phyloP scores from a whole-genome alignment of 2,113 vertebrate species.

The Coptodon rendalli region DNA sequence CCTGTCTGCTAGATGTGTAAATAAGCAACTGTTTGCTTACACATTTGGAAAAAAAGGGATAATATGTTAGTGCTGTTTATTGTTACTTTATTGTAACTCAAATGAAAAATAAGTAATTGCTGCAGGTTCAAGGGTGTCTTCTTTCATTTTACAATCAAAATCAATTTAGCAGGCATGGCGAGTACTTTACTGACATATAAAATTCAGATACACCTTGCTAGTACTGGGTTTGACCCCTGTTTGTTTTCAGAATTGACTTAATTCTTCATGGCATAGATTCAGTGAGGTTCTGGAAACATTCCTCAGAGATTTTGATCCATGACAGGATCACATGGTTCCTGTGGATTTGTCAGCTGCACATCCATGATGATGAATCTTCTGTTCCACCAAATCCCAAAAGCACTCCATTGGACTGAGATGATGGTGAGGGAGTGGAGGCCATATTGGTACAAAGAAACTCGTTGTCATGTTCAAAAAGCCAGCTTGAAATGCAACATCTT shows the following conservation, averaged over 20 bases:
- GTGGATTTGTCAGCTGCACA: neutral
- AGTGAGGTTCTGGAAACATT: neutral
- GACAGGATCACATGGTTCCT: neutral
- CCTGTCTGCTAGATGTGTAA: neutral
- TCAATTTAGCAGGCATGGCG: neutral
- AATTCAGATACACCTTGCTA: neutral
- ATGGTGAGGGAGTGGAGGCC: neutral
- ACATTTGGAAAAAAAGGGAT: neutral
- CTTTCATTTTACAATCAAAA: neutral
- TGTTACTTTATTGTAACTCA: neutral
- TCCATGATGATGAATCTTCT: neutral
- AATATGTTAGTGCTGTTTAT: neutral
- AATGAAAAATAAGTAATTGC: neutral
- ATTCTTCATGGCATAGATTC: neutral
- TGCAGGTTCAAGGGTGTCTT: neutral
- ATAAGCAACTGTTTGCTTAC: neutral
- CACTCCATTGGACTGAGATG: neutral
- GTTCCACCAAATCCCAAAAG: neutral
- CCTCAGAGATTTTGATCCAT: neutral
- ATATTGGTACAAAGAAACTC: neutral
- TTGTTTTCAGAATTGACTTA: neutral
- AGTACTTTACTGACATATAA: neutral
- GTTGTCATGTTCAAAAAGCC: neutral
- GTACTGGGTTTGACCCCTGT: neutral
- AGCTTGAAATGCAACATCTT: neutral